phyloP scores from a whole-genome alignment of 2,888 invertebrate species.

The Nomada lathburiana region DNA sequence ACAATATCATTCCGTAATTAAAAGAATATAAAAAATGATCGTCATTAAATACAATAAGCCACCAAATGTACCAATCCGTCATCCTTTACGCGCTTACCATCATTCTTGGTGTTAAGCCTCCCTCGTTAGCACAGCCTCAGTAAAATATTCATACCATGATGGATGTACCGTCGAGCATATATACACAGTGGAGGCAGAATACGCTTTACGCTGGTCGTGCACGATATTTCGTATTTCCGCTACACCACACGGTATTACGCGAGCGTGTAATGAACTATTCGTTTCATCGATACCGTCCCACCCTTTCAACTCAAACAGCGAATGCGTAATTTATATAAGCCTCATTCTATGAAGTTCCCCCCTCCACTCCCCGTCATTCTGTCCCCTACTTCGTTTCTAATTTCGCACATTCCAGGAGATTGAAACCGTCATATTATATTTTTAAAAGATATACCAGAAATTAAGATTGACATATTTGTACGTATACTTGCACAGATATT shows the following conservation, averaged over 20 bases:
- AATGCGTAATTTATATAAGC: constrained; percentile 32
- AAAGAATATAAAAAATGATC: neutral
- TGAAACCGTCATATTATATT: too few species aligned
- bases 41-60: constrained; percentile 39
- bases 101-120: constrained; percentile 49
- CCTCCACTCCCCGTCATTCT: neutral
- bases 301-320: constrained; percentile 14
- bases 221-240: constrained; percentile 59
- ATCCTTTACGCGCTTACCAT: constrained; percentile 37
- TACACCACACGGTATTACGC: constrained; percentile 44
- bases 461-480: too few species aligned
- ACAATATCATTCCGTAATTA: neutral
- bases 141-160: constrained; percentile 71
- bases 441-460: too few species aligned
- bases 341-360: constrained; percentile 20
- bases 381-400: constrained; percentile 2
- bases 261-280: constrained; percentile 42
- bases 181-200: constrained; percentile 23
- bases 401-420: neutral
- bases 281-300: constrained; percentile 27
- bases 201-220: constrained; percentile 7
- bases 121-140: constrained; percentile 64
- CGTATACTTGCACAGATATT: too few species aligned
- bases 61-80: constrained; percentile 40
- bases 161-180: constrained; percentile 54